Base-by-base conservation (phyloP, 2,797 vertebrate genomes). In the Melanogrammus aeglefinus region DNA sequence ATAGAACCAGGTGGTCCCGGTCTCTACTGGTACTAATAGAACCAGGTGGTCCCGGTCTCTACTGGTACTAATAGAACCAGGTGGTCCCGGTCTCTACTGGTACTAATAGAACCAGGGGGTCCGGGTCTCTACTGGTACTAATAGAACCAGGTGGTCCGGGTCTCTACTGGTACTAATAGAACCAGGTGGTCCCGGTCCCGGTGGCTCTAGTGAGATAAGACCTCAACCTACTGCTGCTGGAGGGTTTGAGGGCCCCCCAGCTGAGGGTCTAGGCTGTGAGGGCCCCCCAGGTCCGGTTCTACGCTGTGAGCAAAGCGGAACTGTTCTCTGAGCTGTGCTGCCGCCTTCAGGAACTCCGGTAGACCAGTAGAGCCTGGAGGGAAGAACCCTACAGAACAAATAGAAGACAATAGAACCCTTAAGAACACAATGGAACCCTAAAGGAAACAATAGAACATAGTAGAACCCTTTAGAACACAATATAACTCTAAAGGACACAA, bases 251-350 rank as follows among this genome's bases (percentile, higher is more conserved):
- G 77, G 29, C 66, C 6, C 0, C 85, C 91, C 21, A 94, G 85
- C 76, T 78, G 76, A 8, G 88, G 77, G 2, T 90, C 71, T 0
- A 73, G 75, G 31, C 81, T 78, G 13, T 92, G 77, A 35, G 80
- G 77, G 29, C 70, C 6, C 0, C 85, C 91, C 21, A 94, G 85
- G 77, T 78, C 77, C 8, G 88, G 77, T 2, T 90, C 71, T 0
- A 73, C 76, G 31, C 80, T 84, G 89, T 95, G 94, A 39, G 91
- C 92, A 0, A 95, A 94, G 35, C 94, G 87, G 85, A 94, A 95
- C 84, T 91, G 90, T 21, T 94, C 92, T 66, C 94, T 91, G 73
- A 95, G 85, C 39, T 92, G 78, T 70, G 39, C 84, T 0, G 94
- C 93, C 8, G 92, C 93, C 73, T 88, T 92, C 29, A 93, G 82